Conservation (phyloP, 2,113 vertebrate species). For the Leiothrix lutea region DNA sequence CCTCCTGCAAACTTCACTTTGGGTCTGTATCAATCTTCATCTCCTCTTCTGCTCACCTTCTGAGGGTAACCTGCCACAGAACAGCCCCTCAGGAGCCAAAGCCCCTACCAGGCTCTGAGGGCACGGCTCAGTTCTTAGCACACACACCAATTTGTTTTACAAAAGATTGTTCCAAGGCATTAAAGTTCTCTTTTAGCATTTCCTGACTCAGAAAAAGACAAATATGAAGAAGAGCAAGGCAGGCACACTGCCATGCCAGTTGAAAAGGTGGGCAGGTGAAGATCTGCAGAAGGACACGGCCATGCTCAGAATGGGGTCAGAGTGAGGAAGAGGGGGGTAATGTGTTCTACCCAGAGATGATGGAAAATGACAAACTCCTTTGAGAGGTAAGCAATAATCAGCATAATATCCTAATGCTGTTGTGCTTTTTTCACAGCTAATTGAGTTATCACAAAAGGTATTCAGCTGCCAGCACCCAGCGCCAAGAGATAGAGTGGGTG, state of each 20-base stretch:
- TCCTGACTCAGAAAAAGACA: background rate
- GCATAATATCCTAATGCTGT: background rate
- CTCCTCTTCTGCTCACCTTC: background rate
- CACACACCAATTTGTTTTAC: accelerated
- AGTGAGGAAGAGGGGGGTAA: background rate
- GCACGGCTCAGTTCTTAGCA: background rate
- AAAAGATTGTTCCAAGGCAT: background rate
- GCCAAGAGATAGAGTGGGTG: background rate
- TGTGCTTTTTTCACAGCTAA: conserved; percentile 3
- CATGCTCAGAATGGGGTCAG: background rate
- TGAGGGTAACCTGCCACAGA: accelerated
- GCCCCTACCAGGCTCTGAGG: accelerated
- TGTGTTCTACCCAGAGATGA: background rate
- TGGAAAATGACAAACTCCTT: background rate
- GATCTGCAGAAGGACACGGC: background rate
- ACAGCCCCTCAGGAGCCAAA: background rate
- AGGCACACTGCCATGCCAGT: background rate
- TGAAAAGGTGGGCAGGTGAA: background rate
- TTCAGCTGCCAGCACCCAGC: background rate
- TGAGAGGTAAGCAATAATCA: background rate
- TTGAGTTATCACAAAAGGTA: background rate
- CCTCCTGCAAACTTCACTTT: background rate
- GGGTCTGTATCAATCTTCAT: background rate
- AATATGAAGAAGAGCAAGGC: background rate
- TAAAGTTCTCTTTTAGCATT: background rate